Evolutionary conservation across 1,140 invertebrate species (phyloP).

Genomic region (Hylyphantes graminicola): DNA sequence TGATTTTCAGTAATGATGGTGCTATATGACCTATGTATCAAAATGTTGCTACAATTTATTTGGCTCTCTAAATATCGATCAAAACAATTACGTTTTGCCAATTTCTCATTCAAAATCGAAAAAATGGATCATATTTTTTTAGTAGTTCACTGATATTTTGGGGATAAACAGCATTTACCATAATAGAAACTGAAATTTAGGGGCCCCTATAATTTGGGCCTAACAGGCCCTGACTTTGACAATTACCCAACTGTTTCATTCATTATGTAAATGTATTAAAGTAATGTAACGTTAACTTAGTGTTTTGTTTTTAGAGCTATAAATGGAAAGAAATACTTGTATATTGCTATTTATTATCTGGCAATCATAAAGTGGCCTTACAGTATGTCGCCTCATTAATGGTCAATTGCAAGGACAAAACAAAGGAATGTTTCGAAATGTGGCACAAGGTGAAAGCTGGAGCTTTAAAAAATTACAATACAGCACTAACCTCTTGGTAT

Average conservation of each 20-base stretch:
- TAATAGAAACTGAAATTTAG: too few species aligned
- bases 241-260: neutral
- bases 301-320: neutral
- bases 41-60: too few species aligned
- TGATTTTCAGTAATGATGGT: too few species aligned
- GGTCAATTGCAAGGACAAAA: neutral
- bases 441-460: slow-evolving; percentile 10
- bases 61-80: too few species aligned
- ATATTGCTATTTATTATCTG: slow-evolving; percentile 17
- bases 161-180: too few species aligned
- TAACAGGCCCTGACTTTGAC: neutral
- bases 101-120: neutral
- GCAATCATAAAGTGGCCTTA: neutral
- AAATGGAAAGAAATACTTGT: slow-evolving; percentile 16
- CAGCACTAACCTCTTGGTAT: neutral
- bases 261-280: neutral
- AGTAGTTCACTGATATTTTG: neutral
- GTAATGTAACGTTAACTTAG: neutral
- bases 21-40: too few species aligned
- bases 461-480: neutral
- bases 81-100: too few species aligned
- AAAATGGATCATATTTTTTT: neutral
- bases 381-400: neutral
- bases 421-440: slow-evolving; percentile 11
- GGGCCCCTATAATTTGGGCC: neutral